Evolutionary conservation across 2,888 invertebrate genomes (phyloP).

Genomic region (Clusia tigrina): DNA sequence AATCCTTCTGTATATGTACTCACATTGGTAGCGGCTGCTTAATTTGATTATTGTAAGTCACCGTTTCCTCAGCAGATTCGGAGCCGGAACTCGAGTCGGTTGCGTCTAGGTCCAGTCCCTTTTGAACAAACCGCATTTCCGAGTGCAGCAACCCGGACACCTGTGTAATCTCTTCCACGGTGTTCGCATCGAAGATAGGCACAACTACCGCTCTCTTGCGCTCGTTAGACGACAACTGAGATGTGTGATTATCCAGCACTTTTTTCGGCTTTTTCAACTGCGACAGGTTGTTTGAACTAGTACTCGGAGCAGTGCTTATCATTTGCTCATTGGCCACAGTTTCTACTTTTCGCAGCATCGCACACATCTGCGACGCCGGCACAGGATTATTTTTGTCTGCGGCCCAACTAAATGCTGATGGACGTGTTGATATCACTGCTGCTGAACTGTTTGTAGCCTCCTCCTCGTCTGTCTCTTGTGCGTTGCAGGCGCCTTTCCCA

Average conservation of each 20-base stretch:
- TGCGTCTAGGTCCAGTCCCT: conserved; percentile 88
- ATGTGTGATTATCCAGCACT: conserved; percentile 19
- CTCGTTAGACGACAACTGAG: conserved; percentile 15
- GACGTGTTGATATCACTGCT: conserved; percentile 50
- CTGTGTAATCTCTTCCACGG: conserved; percentile 71
- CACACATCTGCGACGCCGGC: conserved; percentile 68
- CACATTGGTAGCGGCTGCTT: conserved; percentile 82
- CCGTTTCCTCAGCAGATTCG: conserved; percentile 91
- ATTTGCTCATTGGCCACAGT: conserved; percentile 57
- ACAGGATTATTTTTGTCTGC: conserved; percentile 65
- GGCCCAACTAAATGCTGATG: conserved; percentile 46
- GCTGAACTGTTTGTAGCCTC: conserved; percentile 38
- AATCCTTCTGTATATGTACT: too few species aligned
- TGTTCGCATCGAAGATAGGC: conserved; percentile 64
- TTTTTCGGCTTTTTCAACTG: conserved; percentile 34
- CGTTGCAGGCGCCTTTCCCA: conserved; percentile 35
- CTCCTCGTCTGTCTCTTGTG: conserved; percentile 36
- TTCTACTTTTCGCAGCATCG: conserved; percentile 63
- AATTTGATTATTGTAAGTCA: conserved; percentile 78
- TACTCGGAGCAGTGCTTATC: conserved; percentile 46
- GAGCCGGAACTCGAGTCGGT: conserved; percentile 94
- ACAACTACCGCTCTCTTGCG: conserved; percentile 39
- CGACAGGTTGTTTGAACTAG: conserved; percentile 43
- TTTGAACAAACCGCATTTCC: conserved; percentile 77
- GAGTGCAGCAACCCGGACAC: conserved; percentile 77